phyloP scores from a whole-genome alignment of 1,140 invertebrate species.

The Arctopsyche grandis region DNA sequence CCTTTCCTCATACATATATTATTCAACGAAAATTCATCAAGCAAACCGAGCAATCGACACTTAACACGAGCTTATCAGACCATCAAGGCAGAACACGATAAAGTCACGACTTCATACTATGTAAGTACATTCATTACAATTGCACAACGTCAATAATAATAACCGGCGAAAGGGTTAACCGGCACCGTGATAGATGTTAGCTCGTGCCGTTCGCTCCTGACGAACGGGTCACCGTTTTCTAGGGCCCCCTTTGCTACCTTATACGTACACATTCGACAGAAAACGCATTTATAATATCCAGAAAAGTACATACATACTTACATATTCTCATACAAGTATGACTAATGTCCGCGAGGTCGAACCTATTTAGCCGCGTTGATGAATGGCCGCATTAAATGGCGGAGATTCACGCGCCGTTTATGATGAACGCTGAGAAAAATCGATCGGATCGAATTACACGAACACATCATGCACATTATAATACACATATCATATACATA shows the following conservation, averaged over 20 bases:
- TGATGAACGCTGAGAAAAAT: conserved; percentile 40
- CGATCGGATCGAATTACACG: conserved; percentile 38
- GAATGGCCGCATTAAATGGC: conserved; percentile 28
- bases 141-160: too few species aligned
- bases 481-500: too few species aligned
- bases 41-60: background rate
- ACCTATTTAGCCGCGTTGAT: conserved; percentile 41
- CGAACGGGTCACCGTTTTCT: background rate
- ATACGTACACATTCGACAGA: too few species aligned
- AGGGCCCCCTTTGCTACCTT: conserved; percentile 16
- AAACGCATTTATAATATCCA: background rate
- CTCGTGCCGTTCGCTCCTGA: background rate
- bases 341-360: conserved; percentile 17
- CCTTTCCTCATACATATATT: background rate
- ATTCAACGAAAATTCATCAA: background rate
- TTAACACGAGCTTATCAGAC: background rate
- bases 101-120: too few species aligned
- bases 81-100: too few species aligned
- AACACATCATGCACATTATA: background rate
- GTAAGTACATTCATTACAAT: too few species aligned
- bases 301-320: background rate
- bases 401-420: conserved; percentile 25
- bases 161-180: background rate
- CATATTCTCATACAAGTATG: background rate
- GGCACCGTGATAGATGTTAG: background rate